phyloP scores from a whole-genome alignment of 2,888 invertebrate genomes.

The Serripes groenlandicus region DNA sequence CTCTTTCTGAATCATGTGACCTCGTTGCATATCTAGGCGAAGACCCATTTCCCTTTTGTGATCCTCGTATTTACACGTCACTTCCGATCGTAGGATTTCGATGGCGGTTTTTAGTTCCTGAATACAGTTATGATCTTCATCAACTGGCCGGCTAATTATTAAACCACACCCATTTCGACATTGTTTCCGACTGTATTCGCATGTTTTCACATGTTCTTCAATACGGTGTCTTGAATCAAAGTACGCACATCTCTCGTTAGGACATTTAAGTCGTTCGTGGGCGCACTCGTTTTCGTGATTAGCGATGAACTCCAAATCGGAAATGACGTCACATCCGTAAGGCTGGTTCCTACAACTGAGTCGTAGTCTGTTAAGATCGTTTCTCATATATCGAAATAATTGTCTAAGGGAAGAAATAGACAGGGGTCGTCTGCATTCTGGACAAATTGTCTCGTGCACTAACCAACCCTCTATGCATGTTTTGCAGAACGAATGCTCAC shows the following conservation, averaged over 20 bases:
- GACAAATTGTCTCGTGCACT: slow-evolving; percentile 79
- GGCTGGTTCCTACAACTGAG: slow-evolving; percentile 73
- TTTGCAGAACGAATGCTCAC: slow-evolving; percentile 83
- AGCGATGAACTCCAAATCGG: slow-evolving; percentile 71
- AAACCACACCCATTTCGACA: slow-evolving; percentile 80
- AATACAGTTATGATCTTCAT: slow-evolving; percentile 80
- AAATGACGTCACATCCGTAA: slow-evolving; percentile 73
- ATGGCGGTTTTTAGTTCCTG: slow-evolving; percentile 76
- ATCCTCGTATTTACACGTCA: slow-evolving; percentile 78
- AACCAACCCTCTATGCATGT: slow-evolving; percentile 81
- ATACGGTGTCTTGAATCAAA: slow-evolving; percentile 65
- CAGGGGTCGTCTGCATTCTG: slow-evolving; percentile 78
- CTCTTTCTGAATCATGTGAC: slow-evolving; percentile 82
- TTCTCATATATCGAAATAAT: slow-evolving; percentile 79
- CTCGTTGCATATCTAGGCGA: slow-evolving; percentile 80
- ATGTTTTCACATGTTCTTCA: slow-evolving; percentile 68
- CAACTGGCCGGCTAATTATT: slow-evolving; percentile 65
- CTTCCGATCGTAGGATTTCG: slow-evolving; percentile 79
- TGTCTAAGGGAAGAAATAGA: slow-evolving; percentile 69
- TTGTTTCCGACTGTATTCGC: slow-evolving; percentile 68
- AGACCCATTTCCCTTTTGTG: slow-evolving; percentile 78
- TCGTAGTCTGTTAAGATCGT: slow-evolving; percentile 75
- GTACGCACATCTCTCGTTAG: slow-evolving; percentile 73
- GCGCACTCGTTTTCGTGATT: slow-evolving; percentile 75
- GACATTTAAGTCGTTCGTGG: slow-evolving; percentile 70